Conservation (phyloP, 2,113 vertebrate species). For the Leptosomus discolor region DNA sequence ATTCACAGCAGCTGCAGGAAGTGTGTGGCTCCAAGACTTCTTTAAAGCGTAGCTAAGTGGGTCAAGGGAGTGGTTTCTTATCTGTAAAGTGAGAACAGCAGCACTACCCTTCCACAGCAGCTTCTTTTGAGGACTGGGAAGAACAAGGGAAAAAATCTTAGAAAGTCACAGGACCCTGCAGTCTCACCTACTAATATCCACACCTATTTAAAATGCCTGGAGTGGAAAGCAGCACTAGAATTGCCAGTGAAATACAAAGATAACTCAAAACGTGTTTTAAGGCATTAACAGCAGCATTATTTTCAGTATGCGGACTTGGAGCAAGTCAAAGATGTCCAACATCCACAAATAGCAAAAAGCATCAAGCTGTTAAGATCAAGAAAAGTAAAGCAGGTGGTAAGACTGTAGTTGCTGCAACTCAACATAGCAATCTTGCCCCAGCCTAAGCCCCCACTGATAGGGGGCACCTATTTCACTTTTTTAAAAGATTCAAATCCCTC, state of each 20-base stretch:
- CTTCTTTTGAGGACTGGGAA: background rate
- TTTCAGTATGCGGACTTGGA: background rate
- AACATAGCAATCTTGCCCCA: background rate
- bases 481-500: background rate
- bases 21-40: background rate
- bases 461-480: background rate
- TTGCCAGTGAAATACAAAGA: background rate
- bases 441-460: background rate
- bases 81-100: background rate
- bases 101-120: background rate
- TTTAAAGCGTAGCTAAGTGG: background rate
- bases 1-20: background rate
- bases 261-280: background rate
- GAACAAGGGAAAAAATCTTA: background rate
- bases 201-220: background rate
- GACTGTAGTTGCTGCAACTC: background rate
- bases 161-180: background rate
- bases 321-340: background rate
- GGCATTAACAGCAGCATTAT: background rate
- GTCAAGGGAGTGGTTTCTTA: background rate
- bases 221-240: background rate
- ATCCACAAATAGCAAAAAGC: background rate
- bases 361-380: background rate
- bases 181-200: background rate
- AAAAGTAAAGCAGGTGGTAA: background rate